Conservation (phyloP, 2,113 vertebrate species). For the Cheilinus undulatus region DNA sequence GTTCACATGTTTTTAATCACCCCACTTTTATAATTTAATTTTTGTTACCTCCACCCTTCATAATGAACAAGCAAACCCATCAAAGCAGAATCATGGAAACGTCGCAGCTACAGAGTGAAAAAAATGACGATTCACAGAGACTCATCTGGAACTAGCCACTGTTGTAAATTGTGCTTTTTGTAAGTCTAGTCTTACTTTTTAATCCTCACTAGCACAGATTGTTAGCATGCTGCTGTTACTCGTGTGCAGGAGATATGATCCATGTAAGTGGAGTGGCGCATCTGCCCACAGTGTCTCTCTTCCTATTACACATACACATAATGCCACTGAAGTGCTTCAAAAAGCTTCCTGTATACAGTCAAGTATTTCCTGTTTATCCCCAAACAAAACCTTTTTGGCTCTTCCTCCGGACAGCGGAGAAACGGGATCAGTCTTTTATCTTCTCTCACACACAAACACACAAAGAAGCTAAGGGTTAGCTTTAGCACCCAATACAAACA, state of each 20-base stretch:
- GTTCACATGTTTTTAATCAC: too few species aligned
- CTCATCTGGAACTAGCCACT: constrained; percentile 21
- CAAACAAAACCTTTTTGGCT: constrained; percentile 35
- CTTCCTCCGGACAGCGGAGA: constrained; percentile 35
- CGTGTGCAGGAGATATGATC: constrained; percentile 26
- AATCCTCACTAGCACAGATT: constrained; percentile 3
- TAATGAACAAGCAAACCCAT: constrained; percentile 52
- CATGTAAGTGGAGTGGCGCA: constrained; percentile 12
- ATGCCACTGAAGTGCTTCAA: constrained; percentile 34
- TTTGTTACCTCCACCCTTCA: too few species aligned
- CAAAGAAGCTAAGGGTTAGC: not conserved
- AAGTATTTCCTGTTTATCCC: constrained; percentile 67
- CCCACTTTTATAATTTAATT: too few species aligned
- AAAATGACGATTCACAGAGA: constrained; percentile 10
- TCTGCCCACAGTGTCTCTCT: constrained; percentile 5
- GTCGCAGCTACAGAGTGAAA: constrained; percentile 17
- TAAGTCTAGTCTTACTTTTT: constrained; percentile 2
- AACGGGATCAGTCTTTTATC: constrained; percentile 15
- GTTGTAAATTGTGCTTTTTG: constrained; percentile 63
- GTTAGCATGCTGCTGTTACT: not conserved
- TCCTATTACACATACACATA: constrained; percentile 14
- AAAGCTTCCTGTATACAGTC: constrained; percentile 56
- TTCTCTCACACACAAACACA: not conserved
- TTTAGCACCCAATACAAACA: constrained; percentile 12
- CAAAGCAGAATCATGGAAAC: constrained; percentile 33